A percentile compares a stretch with the other conserved stretches of the same genome.
Evolutionary conservation across 37 sponge, comb jelly and placozoan species (phyloP).

Genomic region (Beroe forskalii): DNA sequence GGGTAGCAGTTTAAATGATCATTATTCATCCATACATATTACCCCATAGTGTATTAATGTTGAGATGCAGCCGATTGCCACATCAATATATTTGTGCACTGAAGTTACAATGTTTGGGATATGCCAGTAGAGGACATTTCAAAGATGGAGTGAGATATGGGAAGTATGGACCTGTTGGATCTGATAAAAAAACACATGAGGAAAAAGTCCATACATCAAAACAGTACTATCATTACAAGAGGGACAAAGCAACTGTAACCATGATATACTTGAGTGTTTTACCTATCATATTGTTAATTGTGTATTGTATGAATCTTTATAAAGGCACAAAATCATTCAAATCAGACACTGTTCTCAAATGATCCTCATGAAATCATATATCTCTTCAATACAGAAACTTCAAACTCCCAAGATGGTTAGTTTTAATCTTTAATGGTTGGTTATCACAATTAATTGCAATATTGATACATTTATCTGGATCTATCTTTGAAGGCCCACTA

Average conservation of each 20-base stretch:
- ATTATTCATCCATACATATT: too few relatives aligned
- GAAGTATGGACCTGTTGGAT: constrained; percentile 62
- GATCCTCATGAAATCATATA: too few relatives aligned
- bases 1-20: too few relatives aligned
- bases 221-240: background rate
- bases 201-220: constrained; percentile 13
- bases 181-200: constrained; percentile 38
- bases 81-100: too few relatives aligned
- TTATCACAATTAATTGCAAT: too few relatives aligned
- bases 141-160: constrained; percentile 56
- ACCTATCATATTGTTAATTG: background rate
- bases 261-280: background rate
- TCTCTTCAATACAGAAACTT: too few relatives aligned
- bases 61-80: too few relatives aligned
- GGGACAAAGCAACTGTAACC: background rate
- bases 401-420: too few relatives aligned
- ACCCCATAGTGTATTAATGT: too few relatives aligned
- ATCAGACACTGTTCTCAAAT: background rate
- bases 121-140: constrained; percentile 49
- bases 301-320: background rate
- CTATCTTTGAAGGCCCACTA: too few relatives aligned
- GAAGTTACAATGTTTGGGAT: background rate
- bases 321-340: background rate
- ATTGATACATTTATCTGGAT: too few relatives aligned
- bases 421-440: too few relatives aligned